Conservation (phyloP, 1,140 invertebrate genomes). For the Listronotus bonariensis region DNA sequence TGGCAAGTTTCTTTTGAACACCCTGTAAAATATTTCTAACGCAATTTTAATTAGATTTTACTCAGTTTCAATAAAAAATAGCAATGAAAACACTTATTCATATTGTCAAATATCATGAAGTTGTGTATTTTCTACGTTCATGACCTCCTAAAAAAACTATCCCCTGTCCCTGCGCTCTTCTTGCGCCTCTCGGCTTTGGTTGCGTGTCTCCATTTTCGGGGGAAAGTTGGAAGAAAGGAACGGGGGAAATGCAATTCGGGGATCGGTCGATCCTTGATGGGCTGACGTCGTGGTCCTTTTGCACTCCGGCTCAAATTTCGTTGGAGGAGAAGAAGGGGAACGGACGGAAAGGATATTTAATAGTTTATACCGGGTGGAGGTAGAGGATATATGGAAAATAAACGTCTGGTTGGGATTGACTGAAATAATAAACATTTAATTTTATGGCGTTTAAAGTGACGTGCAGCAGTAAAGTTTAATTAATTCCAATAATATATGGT, state of each 20-base stretch:
- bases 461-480: too few relatives aligned
- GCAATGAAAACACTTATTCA: too few relatives aligned
- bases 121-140: neutral
- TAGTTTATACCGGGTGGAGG: constrained; percentile 1
- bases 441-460: too few relatives aligned
- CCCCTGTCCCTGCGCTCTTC: constrained; percentile 19
- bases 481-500: too few relatives aligned
- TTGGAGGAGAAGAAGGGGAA: constrained; percentile 2
- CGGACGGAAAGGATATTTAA: neutral
- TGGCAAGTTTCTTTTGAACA: too few relatives aligned
- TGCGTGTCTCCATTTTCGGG: constrained; percentile 31
- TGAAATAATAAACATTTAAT: too few relatives aligned
- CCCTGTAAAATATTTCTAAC: too few relatives aligned
- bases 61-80: too few relatives aligned
- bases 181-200: constrained; percentile 7
- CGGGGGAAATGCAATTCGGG: constrained; percentile 27
- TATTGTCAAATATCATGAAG: too few relatives aligned
- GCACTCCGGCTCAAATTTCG: constrained; percentile 31
- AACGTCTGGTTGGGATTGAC: too few relatives aligned
- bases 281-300: constrained; percentile 31
- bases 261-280: constrained; percentile 35
- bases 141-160: constrained; percentile 25
- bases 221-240: constrained; percentile 24
- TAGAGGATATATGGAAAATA: too few relatives aligned
- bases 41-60: too few relatives aligned